phyloP scores from a whole-genome alignment of 2,113 vertebrate genomes.

The Greenwoodochromis staneri region DNA sequence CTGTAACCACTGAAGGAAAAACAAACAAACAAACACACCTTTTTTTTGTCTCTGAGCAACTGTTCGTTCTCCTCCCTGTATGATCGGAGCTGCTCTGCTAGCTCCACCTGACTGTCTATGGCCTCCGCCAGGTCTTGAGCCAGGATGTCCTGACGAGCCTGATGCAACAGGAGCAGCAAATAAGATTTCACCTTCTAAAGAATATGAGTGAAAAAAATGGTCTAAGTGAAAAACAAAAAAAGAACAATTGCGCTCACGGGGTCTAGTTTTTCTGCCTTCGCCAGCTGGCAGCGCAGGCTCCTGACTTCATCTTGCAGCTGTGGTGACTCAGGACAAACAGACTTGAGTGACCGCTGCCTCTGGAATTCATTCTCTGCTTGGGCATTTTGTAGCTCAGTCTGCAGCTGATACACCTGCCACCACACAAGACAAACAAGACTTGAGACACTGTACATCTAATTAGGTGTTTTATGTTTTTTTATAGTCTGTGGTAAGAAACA shows the following conservation, averaged over 20 bases:
- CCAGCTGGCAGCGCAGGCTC: slow-evolving; percentile 57
- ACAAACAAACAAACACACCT: slow-evolving; percentile 39
- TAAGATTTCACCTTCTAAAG: not conserved
- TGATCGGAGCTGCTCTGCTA: slow-evolving; percentile 69
- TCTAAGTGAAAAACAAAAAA: not conserved
- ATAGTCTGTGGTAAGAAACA: not conserved
- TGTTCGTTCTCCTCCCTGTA: slow-evolving; percentile 65
- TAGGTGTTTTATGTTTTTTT: not conserved
- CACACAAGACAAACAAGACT: not conserved
- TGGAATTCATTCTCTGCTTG: slow-evolving; percentile 66
- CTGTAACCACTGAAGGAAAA: not conserved
- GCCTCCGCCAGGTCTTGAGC: slow-evolving; percentile 76
- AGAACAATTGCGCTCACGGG: slow-evolving; percentile 55
- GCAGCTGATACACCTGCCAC: slow-evolving; percentile 75
- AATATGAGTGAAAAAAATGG: not conserved
- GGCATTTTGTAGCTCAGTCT: slow-evolving; percentile 73
- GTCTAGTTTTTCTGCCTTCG: slow-evolving; percentile 66
- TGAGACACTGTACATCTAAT: not conserved
- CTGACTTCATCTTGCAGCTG: slow-evolving; percentile 73
- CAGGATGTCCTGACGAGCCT: slow-evolving; percentile 76
- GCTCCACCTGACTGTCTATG: slow-evolving; percentile 70
- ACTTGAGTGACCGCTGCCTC: slow-evolving; percentile 56
- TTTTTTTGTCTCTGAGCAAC: slow-evolving; percentile 63
- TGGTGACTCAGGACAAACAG: slow-evolving; percentile 16
- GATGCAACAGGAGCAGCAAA: not conserved